Percentiles rank a stretch among this genome's conserved stretches.
These are phyloP conservation scores for Canis aureus DNA, from an alignment of 2,113 vertebrate species.

Conservation along the genomic window DNA sequence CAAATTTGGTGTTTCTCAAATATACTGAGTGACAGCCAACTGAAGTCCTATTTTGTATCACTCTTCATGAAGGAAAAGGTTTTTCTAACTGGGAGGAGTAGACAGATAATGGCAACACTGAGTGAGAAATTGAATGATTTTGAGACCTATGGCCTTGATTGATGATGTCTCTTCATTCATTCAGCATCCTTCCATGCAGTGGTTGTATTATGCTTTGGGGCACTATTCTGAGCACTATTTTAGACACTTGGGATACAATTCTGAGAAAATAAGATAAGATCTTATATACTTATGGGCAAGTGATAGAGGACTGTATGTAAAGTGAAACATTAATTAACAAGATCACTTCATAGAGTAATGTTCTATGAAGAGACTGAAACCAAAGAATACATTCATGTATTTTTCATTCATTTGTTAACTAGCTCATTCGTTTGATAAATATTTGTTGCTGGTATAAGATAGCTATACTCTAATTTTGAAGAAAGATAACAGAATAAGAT, in stretches of 20 bases:
- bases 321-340: background rate
- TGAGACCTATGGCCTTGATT: background rate
- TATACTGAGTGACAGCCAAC: background rate
- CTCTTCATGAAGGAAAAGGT: background rate
- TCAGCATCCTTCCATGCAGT: background rate
- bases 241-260: background rate
- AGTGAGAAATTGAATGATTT: background rate
- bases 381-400: background rate
- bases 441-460: background rate
- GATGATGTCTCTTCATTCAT: background rate
- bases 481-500: background rate
- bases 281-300: background rate
- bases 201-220: background rate
- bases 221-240: background rate
- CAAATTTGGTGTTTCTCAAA: background rate
- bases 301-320: background rate
- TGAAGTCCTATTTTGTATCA: background rate
- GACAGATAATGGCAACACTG: background rate
- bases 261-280: background rate
- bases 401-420: background rate
- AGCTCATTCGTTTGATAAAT: background rate
- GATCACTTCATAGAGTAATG: background rate
- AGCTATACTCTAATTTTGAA: background rate
- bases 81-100: background rate
- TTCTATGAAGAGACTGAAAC: background rate